These are phyloP conservation scores for Lipotes vexillifer DNA, from an alignment of 2,113 vertebrate species.

Conservation along the genomic window DNA sequence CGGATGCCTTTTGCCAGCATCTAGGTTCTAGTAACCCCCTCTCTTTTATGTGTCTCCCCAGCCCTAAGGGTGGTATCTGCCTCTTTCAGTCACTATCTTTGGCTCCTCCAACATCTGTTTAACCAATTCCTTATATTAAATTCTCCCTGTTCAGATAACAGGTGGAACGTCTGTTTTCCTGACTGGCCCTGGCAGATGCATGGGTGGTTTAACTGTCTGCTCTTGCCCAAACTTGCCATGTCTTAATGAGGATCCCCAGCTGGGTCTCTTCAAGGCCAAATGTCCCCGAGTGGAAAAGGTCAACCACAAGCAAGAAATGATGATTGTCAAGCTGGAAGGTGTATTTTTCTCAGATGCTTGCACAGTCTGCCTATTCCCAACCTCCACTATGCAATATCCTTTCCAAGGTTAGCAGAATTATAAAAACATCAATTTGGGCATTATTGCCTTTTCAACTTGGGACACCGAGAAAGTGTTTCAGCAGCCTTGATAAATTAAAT, in stretches of 20 bases:
- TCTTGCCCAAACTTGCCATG: not conserved
- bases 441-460: conserved; percentile 69
- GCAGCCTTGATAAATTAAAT: conserved; percentile 69
- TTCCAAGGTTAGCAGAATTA: conserved; percentile 63
- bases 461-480: conserved; percentile 65
- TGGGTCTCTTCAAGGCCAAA: not conserved
- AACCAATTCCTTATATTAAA: not conserved
- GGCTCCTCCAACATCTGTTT: not conserved
- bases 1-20: not conserved
- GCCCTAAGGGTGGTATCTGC: not conserved
- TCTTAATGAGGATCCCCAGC: not conserved
- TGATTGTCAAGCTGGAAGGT: not conserved
- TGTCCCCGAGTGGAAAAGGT: not conserved
- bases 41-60: not conserved
- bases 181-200: not conserved
- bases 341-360: not conserved
- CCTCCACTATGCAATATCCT: conserved; percentile 27
- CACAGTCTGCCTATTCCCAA: not conserved
- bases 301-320: not conserved
- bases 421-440: conserved; percentile 67
- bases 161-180: not conserved
- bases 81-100: not conserved
- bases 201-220: not conserved
- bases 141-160: not conserved
- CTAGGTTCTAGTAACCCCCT: not conserved